Percentiles rank a stretch among this genome's conserved stretches.
Evolutionary conservation across 37 sponge, comb jelly and placozoan species (phyloP).

Genomic region (Mnemiopsis leidyi): DNA sequence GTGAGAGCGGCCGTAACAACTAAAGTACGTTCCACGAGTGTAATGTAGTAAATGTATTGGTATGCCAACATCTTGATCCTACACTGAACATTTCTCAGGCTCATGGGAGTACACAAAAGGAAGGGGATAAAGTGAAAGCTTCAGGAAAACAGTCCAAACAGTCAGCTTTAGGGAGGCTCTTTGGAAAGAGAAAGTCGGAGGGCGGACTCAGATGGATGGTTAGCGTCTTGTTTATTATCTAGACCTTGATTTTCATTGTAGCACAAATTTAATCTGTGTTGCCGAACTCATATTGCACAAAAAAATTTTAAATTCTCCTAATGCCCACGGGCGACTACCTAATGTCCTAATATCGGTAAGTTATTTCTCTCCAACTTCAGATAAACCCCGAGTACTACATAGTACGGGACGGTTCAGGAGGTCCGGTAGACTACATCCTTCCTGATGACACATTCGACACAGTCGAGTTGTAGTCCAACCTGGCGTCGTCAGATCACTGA

Average conservation of each 20-base stretch:
- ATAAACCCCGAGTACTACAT: constrained; percentile 59
- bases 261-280: too few relatives aligned
- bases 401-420: not conserved
- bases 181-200: not conserved
- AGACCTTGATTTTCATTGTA: too few relatives aligned
- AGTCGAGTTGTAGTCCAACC: not conserved
- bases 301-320: too few relatives aligned
- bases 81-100: not conserved
- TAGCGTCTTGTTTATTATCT: too few relatives aligned
- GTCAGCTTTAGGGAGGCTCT: constrained; percentile 23
- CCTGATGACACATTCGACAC: constrained; percentile 63
- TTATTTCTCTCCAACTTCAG: not conserved
- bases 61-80: too few relatives aligned
- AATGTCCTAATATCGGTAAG: not conserved
- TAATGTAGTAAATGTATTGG: too few relatives aligned
- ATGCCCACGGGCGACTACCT: too few relatives aligned
- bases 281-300: too few relatives aligned
- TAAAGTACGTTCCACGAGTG: too few relatives aligned
- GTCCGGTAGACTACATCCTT: not conserved
- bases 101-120: not conserved
- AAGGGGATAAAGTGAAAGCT: not conserved
- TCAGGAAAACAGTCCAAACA: constrained; percentile 5
- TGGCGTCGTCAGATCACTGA: not conserved
- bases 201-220: constrained; percentile 30
- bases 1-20: too few relatives aligned